A percentile compares a stretch with the other conserved stretches of the same genome.
Conservation (phyloP, 2,113 vertebrate species). For the Phylloscopus trochilus region DNA sequence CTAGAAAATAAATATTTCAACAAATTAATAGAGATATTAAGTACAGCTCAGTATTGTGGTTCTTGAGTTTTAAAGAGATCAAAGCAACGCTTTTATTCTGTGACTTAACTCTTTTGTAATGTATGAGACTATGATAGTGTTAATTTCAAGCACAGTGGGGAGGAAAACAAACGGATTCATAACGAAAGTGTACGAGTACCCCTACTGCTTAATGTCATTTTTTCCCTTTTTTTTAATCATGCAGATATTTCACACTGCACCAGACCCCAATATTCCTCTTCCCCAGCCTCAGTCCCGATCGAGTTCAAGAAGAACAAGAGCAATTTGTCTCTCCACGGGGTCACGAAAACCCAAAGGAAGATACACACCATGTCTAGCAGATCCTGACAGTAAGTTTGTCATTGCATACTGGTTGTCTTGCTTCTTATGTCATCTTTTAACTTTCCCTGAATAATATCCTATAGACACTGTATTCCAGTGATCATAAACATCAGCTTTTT, state of each 20-base stretch:
- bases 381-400: constrained; percentile 90
- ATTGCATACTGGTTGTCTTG: background rate
- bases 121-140: background rate
- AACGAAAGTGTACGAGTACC: background rate
- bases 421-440: background rate
- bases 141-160: background rate
- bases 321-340: constrained; percentile 93
- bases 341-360: constrained; percentile 86
- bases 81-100: background rate
- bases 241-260: constrained; percentile 91
- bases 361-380: constrained; percentile 91
- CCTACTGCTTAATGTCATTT: background rate
- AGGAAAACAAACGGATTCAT: background rate
- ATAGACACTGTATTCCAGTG: background rate
- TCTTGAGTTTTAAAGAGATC: background rate
- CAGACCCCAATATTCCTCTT: constrained; percentile 89
- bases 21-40: background rate
- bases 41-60: background rate
- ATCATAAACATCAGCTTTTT: background rate
- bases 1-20: background rate
- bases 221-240: background rate
- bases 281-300: constrained; percentile 89
- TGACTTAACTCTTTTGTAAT: background rate
- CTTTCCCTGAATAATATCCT: background rate
- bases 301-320: constrained; percentile 84